phyloP scores from a whole-genome alignment of 2,797 vertebrate species.

The Danio albolineatus region DNA sequence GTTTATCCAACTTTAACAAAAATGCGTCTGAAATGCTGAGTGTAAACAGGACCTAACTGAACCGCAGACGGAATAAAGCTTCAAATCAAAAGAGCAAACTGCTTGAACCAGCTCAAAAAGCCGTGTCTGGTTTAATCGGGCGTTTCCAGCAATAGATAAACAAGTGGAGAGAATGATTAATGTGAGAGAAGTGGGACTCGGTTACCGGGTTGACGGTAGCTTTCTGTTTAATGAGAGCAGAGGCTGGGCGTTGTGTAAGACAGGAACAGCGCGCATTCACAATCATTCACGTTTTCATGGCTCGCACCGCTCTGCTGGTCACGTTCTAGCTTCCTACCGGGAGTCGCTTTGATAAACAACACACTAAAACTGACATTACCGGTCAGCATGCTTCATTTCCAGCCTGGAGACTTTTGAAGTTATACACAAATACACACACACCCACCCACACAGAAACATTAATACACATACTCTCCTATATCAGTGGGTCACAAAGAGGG shows the following conservation, averaged over 20 bases:
- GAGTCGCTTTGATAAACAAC: slow-evolving; percentile 47
- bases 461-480: slow-evolving; percentile 40
- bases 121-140: too few relatives aligned
- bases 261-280: slow-evolving; percentile 25
- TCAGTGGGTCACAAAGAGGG: too few relatives aligned
- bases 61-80: too few relatives aligned
- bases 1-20: too few relatives aligned
- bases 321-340: slow-evolving; percentile 36
- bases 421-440: slow-evolving; percentile 64
- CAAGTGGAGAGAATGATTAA: neutral
- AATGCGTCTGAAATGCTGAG: too few relatives aligned
- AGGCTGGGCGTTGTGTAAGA: neutral
- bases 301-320: neutral
- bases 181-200: neutral
- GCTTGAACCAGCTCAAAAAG: neutral
- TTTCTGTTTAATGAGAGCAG: neutral
- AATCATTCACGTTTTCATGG: slow-evolving; percentile 10
- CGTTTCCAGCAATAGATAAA: neutral
- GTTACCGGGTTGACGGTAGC: neutral
- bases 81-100: too few relatives aligned
- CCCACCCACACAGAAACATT: neutral
- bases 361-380: slow-evolving; percentile 52
- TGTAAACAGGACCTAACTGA: too few relatives aligned
- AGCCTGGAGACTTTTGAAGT: slow-evolving; percentile 64
- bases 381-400: slow-evolving; percentile 60